Evolutionary conservation across 1,140 invertebrate species (phyloP).

Genomic region (Hesperophylax magnus): DNA sequence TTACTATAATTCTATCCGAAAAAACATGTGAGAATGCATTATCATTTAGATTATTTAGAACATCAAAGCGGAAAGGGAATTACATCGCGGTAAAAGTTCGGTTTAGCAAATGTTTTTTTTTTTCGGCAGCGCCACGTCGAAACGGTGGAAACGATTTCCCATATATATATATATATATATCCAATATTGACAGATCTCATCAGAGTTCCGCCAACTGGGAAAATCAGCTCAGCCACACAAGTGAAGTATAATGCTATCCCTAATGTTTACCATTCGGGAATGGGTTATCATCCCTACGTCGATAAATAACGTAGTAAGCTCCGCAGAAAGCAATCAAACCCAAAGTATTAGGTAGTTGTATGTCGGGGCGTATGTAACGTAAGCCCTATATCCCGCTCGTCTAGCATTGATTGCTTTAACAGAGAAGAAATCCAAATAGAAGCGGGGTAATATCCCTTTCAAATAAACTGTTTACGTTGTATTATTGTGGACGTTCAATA

Average conservation of each 20-base stretch:
- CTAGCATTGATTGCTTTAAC: conserved; percentile 51
- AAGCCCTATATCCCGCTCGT: conserved; percentile 47
- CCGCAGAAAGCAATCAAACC: conserved; percentile 42
- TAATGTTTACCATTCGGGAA: conserved; percentile 46
- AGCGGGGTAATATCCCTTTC: conserved; percentile 43
- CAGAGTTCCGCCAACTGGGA: conserved; percentile 16
- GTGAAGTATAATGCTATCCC: conserved; percentile 48
- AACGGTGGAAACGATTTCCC: conserved; percentile 34
- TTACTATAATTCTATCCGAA: conserved; percentile 3
- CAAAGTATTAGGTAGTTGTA: conserved; percentile 33
- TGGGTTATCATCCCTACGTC: conserved; percentile 40
- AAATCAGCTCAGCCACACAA: conserved; percentile 40
- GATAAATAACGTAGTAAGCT: conserved; percentile 44
- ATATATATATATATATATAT: conserved; percentile 45
- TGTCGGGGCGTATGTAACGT: conserved; percentile 21
- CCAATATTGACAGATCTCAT: conserved; percentile 54
- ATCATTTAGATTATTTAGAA: neutral
- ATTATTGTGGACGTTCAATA: conserved; percentile 39
- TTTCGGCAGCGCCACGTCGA: neutral
- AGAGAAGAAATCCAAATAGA: conserved; percentile 49
- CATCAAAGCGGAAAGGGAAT: neutral
- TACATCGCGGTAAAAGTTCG: conserved; percentile 10
- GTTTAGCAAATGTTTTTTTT: conserved; percentile 14
- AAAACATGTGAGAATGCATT: neutral
- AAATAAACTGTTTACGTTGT: conserved; percentile 45